These are phyloP conservation scores for Marisa cornuarietis DNA, from an alignment of 1,140 invertebrate genomes.

Conservation along the genomic window DNA sequence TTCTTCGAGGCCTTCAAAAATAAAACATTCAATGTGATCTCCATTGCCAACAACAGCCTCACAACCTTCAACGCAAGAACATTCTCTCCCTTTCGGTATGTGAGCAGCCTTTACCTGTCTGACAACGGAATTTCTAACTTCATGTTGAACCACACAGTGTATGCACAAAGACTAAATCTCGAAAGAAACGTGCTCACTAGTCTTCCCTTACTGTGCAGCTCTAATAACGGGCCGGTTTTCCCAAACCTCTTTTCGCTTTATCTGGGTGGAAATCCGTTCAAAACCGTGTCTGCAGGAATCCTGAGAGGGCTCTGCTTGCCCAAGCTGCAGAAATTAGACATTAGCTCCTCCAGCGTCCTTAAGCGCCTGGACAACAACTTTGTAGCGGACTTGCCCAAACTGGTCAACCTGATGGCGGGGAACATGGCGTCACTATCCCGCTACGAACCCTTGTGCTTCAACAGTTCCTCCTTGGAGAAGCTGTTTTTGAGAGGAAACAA, in stretches of 20 bases:
- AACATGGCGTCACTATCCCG: not conserved
- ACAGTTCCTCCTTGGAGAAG: slow-evolving; percentile 1
- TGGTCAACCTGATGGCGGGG: not conserved
- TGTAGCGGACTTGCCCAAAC: not conserved
- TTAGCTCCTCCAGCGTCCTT: not conserved
- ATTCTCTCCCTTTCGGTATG: not conserved
- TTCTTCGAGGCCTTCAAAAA: not conserved
- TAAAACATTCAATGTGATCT: not conserved
- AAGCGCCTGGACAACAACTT: not conserved
- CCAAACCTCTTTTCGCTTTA: not conserved
- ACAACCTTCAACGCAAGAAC: not conserved
- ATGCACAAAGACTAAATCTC: not conserved
- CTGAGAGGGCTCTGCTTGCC: not conserved
- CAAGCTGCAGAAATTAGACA: slow-evolving; percentile 1
- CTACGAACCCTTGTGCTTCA: not conserved
- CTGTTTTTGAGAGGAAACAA: not conserved
- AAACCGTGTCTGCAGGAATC: not conserved
- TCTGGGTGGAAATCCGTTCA: not conserved
- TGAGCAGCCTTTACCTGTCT: not conserved
- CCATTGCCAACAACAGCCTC: not conserved
- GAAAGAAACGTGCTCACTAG: slow-evolving; percentile 1
- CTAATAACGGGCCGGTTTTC: not conserved
- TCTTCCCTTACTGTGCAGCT: not conserved
- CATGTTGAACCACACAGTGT: not conserved
- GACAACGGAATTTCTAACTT: not conserved